Base-by-base conservation (phyloP, 1,140 invertebrate genomes). In the Maconellicoccus hirsutus region DNA sequence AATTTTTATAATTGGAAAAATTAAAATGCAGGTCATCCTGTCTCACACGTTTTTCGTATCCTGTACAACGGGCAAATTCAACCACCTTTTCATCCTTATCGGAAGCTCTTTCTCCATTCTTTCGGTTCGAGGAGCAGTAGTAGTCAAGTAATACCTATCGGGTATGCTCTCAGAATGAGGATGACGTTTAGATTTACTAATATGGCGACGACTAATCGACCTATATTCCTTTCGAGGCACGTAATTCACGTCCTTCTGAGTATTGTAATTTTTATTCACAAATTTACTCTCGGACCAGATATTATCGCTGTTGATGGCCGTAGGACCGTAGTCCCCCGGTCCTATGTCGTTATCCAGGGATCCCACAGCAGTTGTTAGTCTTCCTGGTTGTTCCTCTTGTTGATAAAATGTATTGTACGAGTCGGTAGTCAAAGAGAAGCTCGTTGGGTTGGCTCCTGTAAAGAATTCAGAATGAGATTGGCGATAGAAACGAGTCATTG, bases 321-420 rank as follows among this genome's bases (percentile, higher is more conserved):
- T 66, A 4, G 61, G 61, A 23, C 61, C 61, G 61, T 66, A 66
- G 19, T 66, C 61, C 10, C 2, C 8, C 16, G 61, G 25, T 6
- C 61, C 61, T 4, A 66, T 66, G 25, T 66, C 25, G 22, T 26
- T 66, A 16, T 66, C 61, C 4, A 66, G 22, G 1, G 61, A 66
- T 66, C 61, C 52, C 21, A 26, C 22, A 14, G 61, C 61, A 4
- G 61, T 66, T 12, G 61, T 66, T 23, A 66, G 8, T 66, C 61
- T 66, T 6, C 61, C 61, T 10, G 61, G 61, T 66, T 66, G 61
- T 26, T 66, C 61, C 16, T 66, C 61, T 66, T 66, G 61, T 26
- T 66, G 61, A 66, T 66, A 66, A 23, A 6, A 66, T 3, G 25
- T 10, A 10, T 26, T 26, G 61, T 66, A 66, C 3, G 6, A 23